These are phyloP conservation scores for Pogonomyrmex californicus DNA, from an alignment of 1,140 invertebrate genomes.

Conservation along the genomic window DNA sequence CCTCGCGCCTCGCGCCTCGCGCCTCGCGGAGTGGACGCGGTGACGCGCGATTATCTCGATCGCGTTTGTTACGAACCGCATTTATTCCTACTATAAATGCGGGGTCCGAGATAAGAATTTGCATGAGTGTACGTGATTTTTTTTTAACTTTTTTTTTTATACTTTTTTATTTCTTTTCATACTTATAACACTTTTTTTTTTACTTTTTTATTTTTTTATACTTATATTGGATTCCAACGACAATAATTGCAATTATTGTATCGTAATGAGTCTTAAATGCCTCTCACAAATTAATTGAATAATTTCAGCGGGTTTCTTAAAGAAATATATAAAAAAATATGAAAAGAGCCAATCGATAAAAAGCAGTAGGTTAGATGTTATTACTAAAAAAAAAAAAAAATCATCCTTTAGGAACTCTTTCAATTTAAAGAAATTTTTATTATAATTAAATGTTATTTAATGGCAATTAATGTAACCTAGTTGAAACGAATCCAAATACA, in stretches of 20 bases:
- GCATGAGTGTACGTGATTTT: slow-evolving; percentile 17
- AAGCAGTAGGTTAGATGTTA: too few relatives aligned
- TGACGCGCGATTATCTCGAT: slow-evolving; percentile 58
- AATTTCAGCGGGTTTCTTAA: background rate
- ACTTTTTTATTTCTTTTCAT: too few relatives aligned
- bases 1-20: slow-evolving; percentile 55
- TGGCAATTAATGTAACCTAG: background rate
- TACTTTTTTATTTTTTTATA: too few relatives aligned
- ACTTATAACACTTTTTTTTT: background rate
- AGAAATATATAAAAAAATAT: background rate
- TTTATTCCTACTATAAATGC: slow-evolving; percentile 37
- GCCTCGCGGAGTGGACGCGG: background rate
- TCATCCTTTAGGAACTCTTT: slow-evolving; percentile 3
- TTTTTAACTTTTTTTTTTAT: background rate
- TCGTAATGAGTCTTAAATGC: background rate
- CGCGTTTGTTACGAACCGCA: slow-evolving; percentile 14
- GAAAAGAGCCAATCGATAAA: background rate
- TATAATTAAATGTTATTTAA: slow-evolving; percentile 36
- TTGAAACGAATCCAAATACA: background rate
- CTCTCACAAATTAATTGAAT: background rate
- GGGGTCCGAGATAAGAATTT: slow-evolving; percentile 22
- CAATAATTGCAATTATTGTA: background rate
- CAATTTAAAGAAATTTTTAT: slow-evolving; percentile 2
- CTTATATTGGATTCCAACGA: too few relatives aligned
- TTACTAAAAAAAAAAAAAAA: background rate